Base-by-base conservation (phyloP, 2,888 invertebrate species). In the Leucophora obtusa region DNA sequence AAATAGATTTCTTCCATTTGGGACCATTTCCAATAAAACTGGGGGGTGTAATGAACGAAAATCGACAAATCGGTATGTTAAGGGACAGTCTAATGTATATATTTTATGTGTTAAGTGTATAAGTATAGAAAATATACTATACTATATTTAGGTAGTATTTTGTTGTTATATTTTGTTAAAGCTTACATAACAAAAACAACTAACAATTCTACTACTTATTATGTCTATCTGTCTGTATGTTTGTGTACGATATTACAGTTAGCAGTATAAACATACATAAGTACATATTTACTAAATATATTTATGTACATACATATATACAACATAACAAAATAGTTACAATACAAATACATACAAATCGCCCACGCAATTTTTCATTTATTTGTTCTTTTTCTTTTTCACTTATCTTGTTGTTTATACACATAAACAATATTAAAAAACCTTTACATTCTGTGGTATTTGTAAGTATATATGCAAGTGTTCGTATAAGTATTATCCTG, bases 281-380 rank as follows among this genome's bases (percentile, higher is more conserved):
- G n/a, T n/a, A 54, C 51, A 53, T 4, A 15, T 15, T 47, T 43
- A 21, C 21, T 50, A 50, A 62, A 15, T 28, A 28, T 24, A 62
- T 50, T 21, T 62, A 28, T 28, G 6, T 28, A 47, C 17, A 51
- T 63, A 51, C 18, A 18, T 2, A 9, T 35, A n/a, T 33, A 17
- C 50, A 51, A 24, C 28, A 28, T 28, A 18, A 33, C 14, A 33
- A 51, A 6, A 28, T 28, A 28, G 28, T 28, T 63, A 51, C 5
- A 33, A 4, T 24, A 43, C 10, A 5, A n/a, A 24, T 28, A 58
- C 24, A 58, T 28, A 38, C 47, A 58, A 69, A 18, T 53, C 76
- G 53, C 70, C 76, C 65, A 77, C 76, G 76, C 76, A 77, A n/a
- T 76, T 71, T 63, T 35, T 53, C 10, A 1, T 21, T 53, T 69